Base-by-base conservation (phyloP, 2,888 invertebrate species). In the Pyrgus malvae region DNA sequence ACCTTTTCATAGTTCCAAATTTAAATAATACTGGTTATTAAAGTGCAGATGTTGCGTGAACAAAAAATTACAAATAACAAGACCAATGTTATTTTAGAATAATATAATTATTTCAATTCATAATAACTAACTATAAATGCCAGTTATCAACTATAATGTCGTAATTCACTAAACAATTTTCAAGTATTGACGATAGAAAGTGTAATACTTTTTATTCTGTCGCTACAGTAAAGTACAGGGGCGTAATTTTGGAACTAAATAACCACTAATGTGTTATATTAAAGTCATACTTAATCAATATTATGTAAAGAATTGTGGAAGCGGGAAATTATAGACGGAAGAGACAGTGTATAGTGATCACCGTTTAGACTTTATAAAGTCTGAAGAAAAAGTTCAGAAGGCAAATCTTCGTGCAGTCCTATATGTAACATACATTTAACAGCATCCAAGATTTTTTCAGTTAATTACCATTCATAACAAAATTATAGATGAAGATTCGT, bases 51-150 rank as follows among this genome's bases (percentile, higher is more conserved):
- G 19, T 38, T 3, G 1, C n/a, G 7, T 33, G 44, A 40, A 27
- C n/a, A 45, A 14, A 40, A 29, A 21, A 21, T n/a, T 23, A 19
- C n/a, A 8, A 86, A 90, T 89, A 77, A 89, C 63, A 89, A 88
- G 72, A 75, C 83, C 70, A 72, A 79, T 85, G 65, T 81, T 88
- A 88, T 89, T 90, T 90, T 88, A 88, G 89, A 90, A 90, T 90
- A 90, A 89, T 90, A 89, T 90, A 89, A 90, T 89, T 89, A 89
- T 87, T 86, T 89, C 83, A 89, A 89, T 90, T 88, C 77, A 85
- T 88, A 88, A 83, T 89, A 87, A 87, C 89, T 90, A 89, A 88
- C 89, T 90, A 90, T 89, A 87, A 84, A 89, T 86, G 89, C 86
- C 86, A 55, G 81, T 80, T 78, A 77, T 74, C 79, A 80, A 83